phyloP scores from a whole-genome alignment of 2,113 vertebrate genomes.

The Epinephelus cyanopodus region DNA sequence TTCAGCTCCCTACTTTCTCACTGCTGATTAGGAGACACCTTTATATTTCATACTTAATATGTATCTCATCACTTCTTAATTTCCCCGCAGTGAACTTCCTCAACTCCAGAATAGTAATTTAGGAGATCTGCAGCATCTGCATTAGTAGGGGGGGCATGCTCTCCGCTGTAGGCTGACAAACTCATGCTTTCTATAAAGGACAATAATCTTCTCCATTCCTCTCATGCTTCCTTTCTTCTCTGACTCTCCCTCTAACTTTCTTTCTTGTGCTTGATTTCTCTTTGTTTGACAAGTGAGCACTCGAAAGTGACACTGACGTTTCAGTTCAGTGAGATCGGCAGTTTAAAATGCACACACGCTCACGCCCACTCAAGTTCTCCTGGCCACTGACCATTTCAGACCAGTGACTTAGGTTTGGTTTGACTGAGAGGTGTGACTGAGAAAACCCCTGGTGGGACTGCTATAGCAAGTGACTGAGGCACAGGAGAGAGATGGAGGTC shows the following conservation, averaged over 20 bases:
- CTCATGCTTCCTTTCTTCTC: slow-evolving; percentile 14
- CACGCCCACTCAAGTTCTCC: slow-evolving; percentile 14
- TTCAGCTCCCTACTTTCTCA: neutral
- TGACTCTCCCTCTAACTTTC: neutral
- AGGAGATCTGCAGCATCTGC: slow-evolving; percentile 2
- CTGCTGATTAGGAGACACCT: slow-evolving; percentile 21
- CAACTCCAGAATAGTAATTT: neutral
- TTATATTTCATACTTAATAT: slow-evolving; percentile 19
- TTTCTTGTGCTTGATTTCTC: slow-evolving; percentile 19
- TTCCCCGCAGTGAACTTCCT: neutral
- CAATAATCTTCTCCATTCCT: neutral
- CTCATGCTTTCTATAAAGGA: neutral
- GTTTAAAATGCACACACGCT: slow-evolving; percentile 6
- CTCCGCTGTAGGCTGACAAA: neutral
- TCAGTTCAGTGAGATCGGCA: slow-evolving; percentile 55
- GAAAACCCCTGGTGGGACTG: slow-evolving; percentile 43
- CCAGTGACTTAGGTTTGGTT: slow-evolving; percentile 55
- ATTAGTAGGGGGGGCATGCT: neutral
- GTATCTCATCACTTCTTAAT: slow-evolving; percentile 1
- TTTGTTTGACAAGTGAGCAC: slow-evolving; percentile 52
- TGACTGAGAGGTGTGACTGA: slow-evolving; percentile 61
- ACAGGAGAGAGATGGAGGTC: neutral
- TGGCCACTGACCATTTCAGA: slow-evolving; percentile 52
- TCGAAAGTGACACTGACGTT: slow-evolving; percentile 50
- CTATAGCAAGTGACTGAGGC: slow-evolving; percentile 32